Base-by-base conservation (phyloP, 30 jellyfish, hydroid and myxozoan genomes). In the Turritopsis dohrnii region DNA sequence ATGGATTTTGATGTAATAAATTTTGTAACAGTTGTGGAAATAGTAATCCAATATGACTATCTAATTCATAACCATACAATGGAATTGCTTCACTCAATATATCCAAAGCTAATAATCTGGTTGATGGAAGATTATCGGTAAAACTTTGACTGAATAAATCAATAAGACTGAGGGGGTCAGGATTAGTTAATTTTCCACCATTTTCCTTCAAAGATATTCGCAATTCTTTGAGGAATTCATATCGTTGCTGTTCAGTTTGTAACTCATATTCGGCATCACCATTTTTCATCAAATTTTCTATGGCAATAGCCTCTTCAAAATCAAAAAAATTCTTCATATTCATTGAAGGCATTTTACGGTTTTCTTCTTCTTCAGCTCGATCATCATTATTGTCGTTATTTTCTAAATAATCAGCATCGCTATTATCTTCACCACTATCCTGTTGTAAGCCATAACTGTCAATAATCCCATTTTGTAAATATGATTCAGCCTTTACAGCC, bases 1-100 rank as follows among this genome's bases (percentile, higher is more conserved):
- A 90, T 31, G 90, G 52, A 28, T 92, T 84, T 1, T 88, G 85
- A 74, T 69, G 84, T 25, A 92, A 79, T 28, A 92, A 86, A 75
- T 92, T 92, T 52, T 80, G 83, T 17, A 92, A 87, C 53, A 89
- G 71, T 41, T 84, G 80, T 20, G 97, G 97, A 53, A 92, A 76
- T 21, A 92, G 31, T 65, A 85, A 84, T 65, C 81, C 54, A 21
- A 84, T 81, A n/a, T 85, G 83, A 18, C 74, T 73, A 73, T 81
- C 80, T 65, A 65, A 84, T 52, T 81, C 79, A 24, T 85, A 88
- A 18, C 89, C 92, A 16, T 52, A 73, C 71, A 22, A 41, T 20
- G 95, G 92, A 25, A 90, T 77, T 25, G 86, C 84, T 21, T 90
- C 92, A 69, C 90, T 79, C 72, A 86, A 73, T 72, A 85, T 77